These are phyloP conservation scores for Lycophotia porphyrea DNA, from an alignment of 2,888 invertebrate species.

Conservation along the genomic window DNA sequence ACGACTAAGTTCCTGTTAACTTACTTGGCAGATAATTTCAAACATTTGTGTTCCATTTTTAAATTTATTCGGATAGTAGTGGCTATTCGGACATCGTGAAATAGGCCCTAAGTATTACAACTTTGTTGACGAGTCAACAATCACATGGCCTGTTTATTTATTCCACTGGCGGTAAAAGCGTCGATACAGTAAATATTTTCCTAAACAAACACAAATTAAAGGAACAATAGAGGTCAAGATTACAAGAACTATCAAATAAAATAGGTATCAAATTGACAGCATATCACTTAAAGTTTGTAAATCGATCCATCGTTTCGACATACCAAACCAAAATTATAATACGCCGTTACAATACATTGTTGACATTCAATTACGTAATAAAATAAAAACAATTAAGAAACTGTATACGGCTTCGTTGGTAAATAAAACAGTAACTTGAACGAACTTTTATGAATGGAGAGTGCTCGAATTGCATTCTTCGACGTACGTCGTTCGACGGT, in stretches of 20 bases:
- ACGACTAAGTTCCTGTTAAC: too few species aligned
- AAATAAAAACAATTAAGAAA: conserved; percentile 48
- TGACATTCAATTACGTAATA: conserved; percentile 58
- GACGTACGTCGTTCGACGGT: conserved; percentile 42
- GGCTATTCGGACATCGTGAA: too few species aligned
- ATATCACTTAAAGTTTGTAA: conserved; percentile 35
- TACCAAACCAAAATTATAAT: conserved; percentile 33
- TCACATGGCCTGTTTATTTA: neutral
- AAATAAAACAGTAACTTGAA: conserved; percentile 74
- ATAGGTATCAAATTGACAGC: conserved; percentile 23
- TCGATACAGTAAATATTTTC: neutral
- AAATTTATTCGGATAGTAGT: too few species aligned
- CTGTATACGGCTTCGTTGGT: conserved; percentile 61
- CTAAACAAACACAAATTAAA: conserved; percentile 9
- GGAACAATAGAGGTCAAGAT: conserved; percentile 3
- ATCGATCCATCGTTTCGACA: conserved; percentile 37
- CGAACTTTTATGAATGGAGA: conserved; percentile 82
- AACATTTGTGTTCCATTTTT: too few species aligned
- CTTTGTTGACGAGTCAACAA: conserved; percentile 15
- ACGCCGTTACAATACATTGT: conserved; percentile 58
- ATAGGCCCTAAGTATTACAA: neutral
- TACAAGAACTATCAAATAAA: conserved; percentile 11
- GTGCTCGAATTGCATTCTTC: conserved; percentile 77
- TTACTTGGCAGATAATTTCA: too few species aligned
- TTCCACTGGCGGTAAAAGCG: neutral